These are phyloP conservation scores for Phycodurus eques DNA, from an alignment of 2,113 vertebrate genomes.

Conservation along the genomic window DNA sequence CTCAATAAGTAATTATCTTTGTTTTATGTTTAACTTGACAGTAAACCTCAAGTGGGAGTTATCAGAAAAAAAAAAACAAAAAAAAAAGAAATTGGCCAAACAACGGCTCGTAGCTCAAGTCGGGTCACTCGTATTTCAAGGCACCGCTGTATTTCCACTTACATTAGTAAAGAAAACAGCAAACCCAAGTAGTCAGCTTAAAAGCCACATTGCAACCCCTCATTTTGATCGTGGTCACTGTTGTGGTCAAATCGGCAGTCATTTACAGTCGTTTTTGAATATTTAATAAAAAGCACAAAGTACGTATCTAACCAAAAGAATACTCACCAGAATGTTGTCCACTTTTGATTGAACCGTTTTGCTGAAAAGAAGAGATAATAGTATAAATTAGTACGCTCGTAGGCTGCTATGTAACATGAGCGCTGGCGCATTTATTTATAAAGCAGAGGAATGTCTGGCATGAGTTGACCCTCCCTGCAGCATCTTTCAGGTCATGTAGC, in stretches of 20 bases:
- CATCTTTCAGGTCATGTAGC: slow-evolving; percentile 67
- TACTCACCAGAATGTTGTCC: slow-evolving; percentile 99
- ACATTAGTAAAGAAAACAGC: too few relatives aligned
- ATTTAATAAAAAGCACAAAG: not conserved
- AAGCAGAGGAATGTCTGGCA: slow-evolving; percentile 70
- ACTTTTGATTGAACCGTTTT: slow-evolving; percentile 99
- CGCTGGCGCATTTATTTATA: slow-evolving; percentile 75
- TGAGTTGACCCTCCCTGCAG: slow-evolving; percentile 62
- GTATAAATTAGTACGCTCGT: slow-evolving; percentile 57
- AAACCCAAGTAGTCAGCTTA: too few relatives aligned
- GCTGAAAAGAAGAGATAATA: slow-evolving; percentile 77
- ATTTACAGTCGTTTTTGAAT: not conserved
- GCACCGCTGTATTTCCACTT: too few relatives aligned
- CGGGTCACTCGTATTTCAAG: too few relatives aligned
- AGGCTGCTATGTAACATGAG: slow-evolving; percentile 60
- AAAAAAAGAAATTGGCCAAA: too few relatives aligned
- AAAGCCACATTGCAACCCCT: not conserved
- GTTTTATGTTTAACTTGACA: too few relatives aligned
- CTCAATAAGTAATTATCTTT: too few relatives aligned
- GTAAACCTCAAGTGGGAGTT: too few relatives aligned
- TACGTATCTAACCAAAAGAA: not conserved
- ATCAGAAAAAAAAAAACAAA: too few relatives aligned
- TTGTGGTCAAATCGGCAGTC: too few relatives aligned
- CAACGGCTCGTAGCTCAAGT: too few relatives aligned
- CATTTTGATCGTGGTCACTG: not conserved